Conservation (phyloP, 2,888 invertebrate genomes). For the Macaria liturata region DNA sequence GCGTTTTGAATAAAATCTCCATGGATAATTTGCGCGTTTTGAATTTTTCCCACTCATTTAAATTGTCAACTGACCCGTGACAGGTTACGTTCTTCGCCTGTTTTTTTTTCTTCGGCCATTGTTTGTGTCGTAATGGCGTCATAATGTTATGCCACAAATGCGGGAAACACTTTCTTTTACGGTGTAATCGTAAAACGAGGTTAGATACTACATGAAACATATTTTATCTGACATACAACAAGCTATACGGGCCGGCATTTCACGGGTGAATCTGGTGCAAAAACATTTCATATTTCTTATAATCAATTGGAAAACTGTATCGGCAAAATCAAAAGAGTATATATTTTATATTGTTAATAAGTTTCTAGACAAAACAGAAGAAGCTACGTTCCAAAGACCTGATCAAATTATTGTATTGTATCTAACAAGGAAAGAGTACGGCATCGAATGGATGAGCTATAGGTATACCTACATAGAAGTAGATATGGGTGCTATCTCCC, state of each 20-base stretch:
- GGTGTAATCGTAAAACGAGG: conserved; percentile 36
- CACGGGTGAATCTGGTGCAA: not conserved
- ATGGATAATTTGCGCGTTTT: conserved; percentile 27
- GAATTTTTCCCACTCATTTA: conserved; percentile 52
- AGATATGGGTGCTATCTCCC: conserved; percentile 1
- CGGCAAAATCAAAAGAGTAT: no score
- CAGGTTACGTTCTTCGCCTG: conserved; percentile 47
- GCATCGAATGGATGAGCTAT: not conserved
- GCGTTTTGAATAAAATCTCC: conserved; percentile 14
- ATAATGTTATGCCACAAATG: conserved; percentile 47
- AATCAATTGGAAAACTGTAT: no score
- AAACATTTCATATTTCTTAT: no score
- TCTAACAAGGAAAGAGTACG: no score
- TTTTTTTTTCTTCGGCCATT: conserved; percentile 46
- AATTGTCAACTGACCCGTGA: conserved; percentile 59
- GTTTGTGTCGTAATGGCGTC: conserved; percentile 53
- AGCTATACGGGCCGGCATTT: no score
- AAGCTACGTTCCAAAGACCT: no score
- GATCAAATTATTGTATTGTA: no score
- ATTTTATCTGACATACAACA: conserved; percentile 22
- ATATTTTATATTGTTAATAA: no score
- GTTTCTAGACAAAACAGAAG: no score
- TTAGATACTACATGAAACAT: conserved; percentile 34
- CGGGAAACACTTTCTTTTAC: conserved; percentile 52
- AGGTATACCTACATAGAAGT: not conserved